Evolutionary conservation across 2,888 invertebrate genomes (phyloP).

Genomic region (Belgica antarctica): DNA sequence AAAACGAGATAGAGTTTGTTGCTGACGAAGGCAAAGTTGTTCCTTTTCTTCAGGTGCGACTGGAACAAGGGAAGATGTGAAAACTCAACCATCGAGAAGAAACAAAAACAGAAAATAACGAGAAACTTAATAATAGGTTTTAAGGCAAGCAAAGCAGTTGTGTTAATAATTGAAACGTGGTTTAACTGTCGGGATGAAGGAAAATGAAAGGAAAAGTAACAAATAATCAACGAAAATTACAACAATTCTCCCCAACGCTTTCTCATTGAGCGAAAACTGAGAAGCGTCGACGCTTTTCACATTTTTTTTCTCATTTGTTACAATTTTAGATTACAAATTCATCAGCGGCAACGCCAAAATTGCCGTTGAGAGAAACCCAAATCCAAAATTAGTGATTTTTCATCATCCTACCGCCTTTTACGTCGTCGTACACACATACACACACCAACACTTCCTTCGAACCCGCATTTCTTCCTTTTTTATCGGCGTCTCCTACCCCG

Average conservation of each 20-base stretch:
- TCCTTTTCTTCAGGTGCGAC: background rate
- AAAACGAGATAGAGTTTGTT: slow-evolving; percentile 1
- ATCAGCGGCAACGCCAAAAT: background rate
- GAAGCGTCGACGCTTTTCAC: background rate
- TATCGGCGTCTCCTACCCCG: background rate
- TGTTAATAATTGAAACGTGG: slow-evolving; percentile 42
- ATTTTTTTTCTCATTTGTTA: slow-evolving; percentile 4
- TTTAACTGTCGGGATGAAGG: slow-evolving; percentile 23
- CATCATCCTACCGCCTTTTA: slow-evolving; percentile 12
- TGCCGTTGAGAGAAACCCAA: slow-evolving; percentile 10
- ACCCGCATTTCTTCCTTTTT: slow-evolving; percentile 22
- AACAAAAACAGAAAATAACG: background rate
- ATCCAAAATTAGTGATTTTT: slow-evolving; percentile 37
- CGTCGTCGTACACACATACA: background rate
- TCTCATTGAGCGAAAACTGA: slow-evolving; percentile 27
- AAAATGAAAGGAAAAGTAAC: slow-evolving; percentile 34
- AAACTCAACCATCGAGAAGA: background rate
- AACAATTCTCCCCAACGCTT: too few species aligned
- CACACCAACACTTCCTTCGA: slow-evolving; percentile 7
- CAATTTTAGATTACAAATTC: background rate
- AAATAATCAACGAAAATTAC: slow-evolving; percentile 30
- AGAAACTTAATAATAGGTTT: slow-evolving; percentile 41
- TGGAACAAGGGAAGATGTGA: background rate
- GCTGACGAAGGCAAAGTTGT: background rate
- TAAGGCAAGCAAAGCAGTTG: slow-evolving; percentile 32